Conservation (phyloP, 1,140 invertebrate genomes). For the Trichonephila inaurata region DNA sequence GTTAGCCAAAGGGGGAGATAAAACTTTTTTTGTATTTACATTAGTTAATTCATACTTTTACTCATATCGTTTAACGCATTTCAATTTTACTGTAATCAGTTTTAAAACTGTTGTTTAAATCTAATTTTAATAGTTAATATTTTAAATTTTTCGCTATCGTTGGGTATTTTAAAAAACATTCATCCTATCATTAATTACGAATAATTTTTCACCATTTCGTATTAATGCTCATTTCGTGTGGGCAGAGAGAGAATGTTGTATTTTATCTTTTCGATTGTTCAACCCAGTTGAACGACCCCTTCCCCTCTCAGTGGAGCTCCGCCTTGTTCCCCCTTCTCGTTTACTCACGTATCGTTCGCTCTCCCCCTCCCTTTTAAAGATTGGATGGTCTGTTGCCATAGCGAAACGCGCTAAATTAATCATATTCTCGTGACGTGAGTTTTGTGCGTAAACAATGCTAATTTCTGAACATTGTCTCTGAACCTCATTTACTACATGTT, state of each 20-base stretch:
- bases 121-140: no score
- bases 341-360: neutral
- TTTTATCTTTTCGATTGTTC: slow-evolving; percentile 27
- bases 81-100: no score
- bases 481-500: neutral
- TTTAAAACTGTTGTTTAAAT: no score
- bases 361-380: slow-evolving; percentile 52
- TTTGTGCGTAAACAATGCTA: slow-evolving; percentile 36
- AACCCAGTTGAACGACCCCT: slow-evolving; percentile 48
- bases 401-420: slow-evolving; percentile 49
- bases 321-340: neutral
- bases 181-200: no score
- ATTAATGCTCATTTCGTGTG: neutral
- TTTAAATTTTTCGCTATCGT: no score
- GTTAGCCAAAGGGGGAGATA: no score
- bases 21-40: no score
- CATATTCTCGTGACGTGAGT: slow-evolving; percentile 25
- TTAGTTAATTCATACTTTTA: no score
- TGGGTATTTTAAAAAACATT: no score
- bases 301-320: neutral
- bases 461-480: slow-evolving; percentile 18
- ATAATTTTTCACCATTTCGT: no score
- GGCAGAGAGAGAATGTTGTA: neutral
- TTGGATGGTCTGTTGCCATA: slow-evolving; percentile 60
- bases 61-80: no score